Conservation (phyloP, 2,888 invertebrate genomes). For the Nomada goodeniana region DNA sequence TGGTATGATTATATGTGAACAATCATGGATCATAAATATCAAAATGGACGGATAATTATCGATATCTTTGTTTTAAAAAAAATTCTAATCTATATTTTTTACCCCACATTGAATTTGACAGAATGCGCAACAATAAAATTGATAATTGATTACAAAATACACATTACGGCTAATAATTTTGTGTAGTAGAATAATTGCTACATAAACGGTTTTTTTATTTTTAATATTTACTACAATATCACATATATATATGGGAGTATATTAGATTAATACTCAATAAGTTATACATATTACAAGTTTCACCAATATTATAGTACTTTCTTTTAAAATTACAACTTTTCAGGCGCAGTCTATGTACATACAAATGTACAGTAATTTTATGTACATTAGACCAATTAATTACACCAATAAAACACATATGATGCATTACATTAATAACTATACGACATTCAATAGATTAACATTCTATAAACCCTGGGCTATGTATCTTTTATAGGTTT, state of each 20-base stretch:
- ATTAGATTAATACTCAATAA: not conserved
- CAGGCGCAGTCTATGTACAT: constrained; percentile 7
- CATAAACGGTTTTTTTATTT: not conserved
- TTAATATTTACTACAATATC: not conserved
- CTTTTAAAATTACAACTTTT: not conserved
- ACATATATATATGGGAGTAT: not conserved
- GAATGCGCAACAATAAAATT: no score
- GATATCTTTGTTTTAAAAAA: not conserved
- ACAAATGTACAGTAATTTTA: not conserved
- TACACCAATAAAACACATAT: not conserved
- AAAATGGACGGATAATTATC: constrained; percentile 26
- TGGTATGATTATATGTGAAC: no score
- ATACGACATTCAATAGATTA: not conserved
- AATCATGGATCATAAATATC: not conserved
- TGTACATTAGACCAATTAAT: not conserved
- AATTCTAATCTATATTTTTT: not conserved
- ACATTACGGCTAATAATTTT: not conserved
- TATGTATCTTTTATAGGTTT: constrained; percentile 61
- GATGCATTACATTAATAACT: not conserved
- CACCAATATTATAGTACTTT: not conserved
- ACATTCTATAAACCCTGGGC: not conserved
- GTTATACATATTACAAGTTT: no score
- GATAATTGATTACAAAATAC: not conserved
- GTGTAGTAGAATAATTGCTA: not conserved
- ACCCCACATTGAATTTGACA: not conserved